Percentiles rank a stretch among this genome's conserved stretches.
These are phyloP conservation scores for Lordiphosa fenestrarum DNA, from an alignment of 2,888 invertebrate genomes.

Conservation along the genomic window DNA sequence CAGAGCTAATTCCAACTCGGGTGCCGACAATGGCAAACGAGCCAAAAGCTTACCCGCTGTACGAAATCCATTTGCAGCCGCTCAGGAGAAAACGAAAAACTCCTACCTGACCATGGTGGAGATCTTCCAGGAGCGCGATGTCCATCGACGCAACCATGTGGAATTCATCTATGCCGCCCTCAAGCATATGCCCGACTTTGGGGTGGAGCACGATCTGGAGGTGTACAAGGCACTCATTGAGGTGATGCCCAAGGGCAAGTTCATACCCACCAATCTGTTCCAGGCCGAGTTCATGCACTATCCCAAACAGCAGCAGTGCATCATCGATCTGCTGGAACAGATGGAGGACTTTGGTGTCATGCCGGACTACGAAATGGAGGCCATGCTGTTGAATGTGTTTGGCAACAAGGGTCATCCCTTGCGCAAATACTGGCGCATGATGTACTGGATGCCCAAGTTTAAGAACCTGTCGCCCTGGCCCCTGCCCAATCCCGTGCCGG, in stretches of 20 bases:
- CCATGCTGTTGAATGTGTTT: slow-evolving; percentile 90
- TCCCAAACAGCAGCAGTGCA: slow-evolving; percentile 97
- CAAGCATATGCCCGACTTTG: slow-evolving; percentile 92
- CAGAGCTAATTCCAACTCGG: slow-evolving; percentile 16
- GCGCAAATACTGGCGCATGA: slow-evolving; percentile 89
- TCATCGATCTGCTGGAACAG: slow-evolving; percentile 90
- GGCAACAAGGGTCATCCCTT: slow-evolving; percentile 88
- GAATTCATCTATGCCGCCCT: slow-evolving; percentile 97
- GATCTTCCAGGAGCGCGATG: slow-evolving; percentile 86
- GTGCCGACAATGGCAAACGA: slow-evolving; percentile 20
- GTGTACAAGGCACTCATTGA: slow-evolving; percentile 92
- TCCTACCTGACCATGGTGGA: slow-evolving; percentile 88
- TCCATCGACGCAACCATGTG: slow-evolving; percentile 90
- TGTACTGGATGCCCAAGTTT: slow-evolving; percentile 97
- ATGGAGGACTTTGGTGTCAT: slow-evolving; percentile 98
- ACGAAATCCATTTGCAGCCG: slow-evolving; percentile 72
- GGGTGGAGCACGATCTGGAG: slow-evolving; percentile 92
- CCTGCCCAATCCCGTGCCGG: slow-evolving; percentile 88
- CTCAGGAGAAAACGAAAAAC: slow-evolving; percentile 81
- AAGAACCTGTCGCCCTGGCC: slow-evolving; percentile 93
- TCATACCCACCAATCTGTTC: slow-evolving; percentile 90
- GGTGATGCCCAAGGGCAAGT: slow-evolving; percentile 93
- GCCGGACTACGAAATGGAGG: slow-evolving; percentile 94
- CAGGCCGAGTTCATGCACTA: slow-evolving; percentile 96
- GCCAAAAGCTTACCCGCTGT: slow-evolving; percentile 59